Conservation (phyloP, 2,797 vertebrate species). For the Sebastes wilsoni region DNA sequence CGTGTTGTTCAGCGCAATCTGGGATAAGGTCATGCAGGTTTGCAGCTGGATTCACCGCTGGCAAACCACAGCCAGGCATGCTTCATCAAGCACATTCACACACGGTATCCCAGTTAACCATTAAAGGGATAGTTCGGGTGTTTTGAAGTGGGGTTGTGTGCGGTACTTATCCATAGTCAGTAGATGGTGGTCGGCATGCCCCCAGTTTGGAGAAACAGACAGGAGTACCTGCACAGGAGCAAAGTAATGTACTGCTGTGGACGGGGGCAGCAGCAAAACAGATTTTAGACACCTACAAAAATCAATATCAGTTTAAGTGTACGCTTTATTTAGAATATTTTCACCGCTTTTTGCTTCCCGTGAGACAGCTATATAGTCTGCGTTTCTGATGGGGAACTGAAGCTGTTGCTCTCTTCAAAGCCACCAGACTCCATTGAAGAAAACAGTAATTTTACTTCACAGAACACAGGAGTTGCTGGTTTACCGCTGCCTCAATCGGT, state of each 20-base stretch:
- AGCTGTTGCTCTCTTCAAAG: no score
- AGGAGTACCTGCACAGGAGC: neutral
- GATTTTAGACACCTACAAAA: no score
- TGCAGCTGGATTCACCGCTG: conserved; percentile 38
- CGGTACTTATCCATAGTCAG: neutral
- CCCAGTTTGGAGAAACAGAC: neutral
- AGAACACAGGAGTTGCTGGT: no score
- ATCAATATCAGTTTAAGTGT: no score
- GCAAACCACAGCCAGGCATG: conserved; percentile 67
- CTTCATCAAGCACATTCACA: conserved; percentile 49
- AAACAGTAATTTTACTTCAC: no score
- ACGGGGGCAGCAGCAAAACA: no score
- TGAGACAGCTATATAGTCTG: no score
- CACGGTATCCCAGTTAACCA: conserved; percentile 35
- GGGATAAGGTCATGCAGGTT: conserved; percentile 65
- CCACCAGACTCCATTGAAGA: no score
- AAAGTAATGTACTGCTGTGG: neutral
- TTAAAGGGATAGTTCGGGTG: neutral
- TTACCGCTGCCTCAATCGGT: no score
- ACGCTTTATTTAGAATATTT: no score
- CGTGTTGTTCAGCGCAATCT: conserved; percentile 20
- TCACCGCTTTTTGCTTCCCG: no score
- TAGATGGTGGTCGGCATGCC: neutral
- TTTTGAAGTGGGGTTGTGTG: neutral
- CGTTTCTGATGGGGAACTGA: no score